These are phyloP conservation scores for Hydrozoanthus tunicans DNA, from an alignment of 64 coral and sea anemone genomes.

Conservation along the genomic window DNA sequence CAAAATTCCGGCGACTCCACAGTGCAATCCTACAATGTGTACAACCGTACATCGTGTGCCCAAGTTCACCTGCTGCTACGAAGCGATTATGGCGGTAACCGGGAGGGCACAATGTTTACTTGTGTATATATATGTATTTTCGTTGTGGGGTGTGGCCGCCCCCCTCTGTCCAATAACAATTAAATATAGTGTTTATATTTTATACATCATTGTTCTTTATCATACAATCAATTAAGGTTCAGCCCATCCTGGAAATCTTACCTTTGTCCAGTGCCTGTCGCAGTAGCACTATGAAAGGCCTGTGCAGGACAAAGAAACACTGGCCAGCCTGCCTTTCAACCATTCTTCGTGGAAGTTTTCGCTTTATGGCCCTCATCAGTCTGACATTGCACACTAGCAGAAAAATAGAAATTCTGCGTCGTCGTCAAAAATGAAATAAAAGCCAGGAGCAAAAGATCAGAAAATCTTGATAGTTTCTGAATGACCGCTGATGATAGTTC, in stretches of 20 bases:
- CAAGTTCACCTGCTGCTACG: too few relatives aligned
- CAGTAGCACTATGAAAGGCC: constrained; percentile 20
- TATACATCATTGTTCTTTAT: not conserved
- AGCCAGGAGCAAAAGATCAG: too few relatives aligned
- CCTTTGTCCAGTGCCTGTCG: constrained; percentile 26
- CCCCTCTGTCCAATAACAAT: too few relatives aligned
- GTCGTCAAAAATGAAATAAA: not conserved
- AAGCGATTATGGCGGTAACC: too few relatives aligned
- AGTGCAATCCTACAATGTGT: too few relatives aligned
- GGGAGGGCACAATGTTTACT: too few relatives aligned
- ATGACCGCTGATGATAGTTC: too few relatives aligned
- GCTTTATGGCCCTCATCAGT: not conserved
- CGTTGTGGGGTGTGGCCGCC: too few relatives aligned
- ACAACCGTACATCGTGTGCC: too few relatives aligned
- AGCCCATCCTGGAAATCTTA: not conserved
- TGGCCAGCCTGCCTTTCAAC: constrained; percentile 41
- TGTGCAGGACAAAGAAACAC: constrained; percentile 44
- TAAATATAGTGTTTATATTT: too few relatives aligned
- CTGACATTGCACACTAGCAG: constrained; percentile 18
- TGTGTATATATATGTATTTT: too few relatives aligned
- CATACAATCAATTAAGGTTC: not conserved
- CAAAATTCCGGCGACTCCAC: too few relatives aligned
- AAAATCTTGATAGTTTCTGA: not conserved
- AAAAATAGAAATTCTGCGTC: not conserved
- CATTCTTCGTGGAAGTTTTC: constrained; percentile 1